Evolutionary conservation across 2,113 vertebrate species (phyloP).

Genomic region (Chamaea fasciata): DNA sequence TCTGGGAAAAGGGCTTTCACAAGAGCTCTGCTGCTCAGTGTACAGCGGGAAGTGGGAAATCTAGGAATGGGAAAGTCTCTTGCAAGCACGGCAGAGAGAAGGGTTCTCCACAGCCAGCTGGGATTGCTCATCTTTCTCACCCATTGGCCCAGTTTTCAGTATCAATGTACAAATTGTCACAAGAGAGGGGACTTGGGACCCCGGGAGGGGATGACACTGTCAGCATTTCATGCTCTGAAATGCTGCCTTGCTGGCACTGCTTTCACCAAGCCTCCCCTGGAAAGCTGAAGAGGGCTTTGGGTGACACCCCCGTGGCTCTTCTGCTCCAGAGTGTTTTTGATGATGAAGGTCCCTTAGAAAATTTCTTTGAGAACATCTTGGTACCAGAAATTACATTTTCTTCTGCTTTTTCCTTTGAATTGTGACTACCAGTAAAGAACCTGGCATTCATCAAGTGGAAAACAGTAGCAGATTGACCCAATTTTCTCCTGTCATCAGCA

Average conservation of each 20-base stretch:
- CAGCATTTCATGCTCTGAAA: neutral
- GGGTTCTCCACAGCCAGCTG: too few species aligned
- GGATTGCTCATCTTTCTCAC: too few species aligned
- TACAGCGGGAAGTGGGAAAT: too few species aligned
- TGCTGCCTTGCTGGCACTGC: neutral
- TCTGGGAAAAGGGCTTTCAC: neutral
- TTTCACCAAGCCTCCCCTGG: neutral
- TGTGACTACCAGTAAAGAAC: neutral
- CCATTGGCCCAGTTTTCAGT: too few species aligned
- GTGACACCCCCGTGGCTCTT: rapidly evolving
- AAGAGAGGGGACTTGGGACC: too few species aligned
- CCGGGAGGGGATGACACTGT: too few species aligned
- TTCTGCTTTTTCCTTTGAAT: neutral
- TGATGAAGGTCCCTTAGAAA: neutral
- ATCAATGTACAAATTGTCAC: too few species aligned
- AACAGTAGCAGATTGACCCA: neutral
- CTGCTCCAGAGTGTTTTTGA: neutral
- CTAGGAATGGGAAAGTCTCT: too few species aligned
- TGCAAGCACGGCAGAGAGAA: too few species aligned
- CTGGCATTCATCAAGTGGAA: neutral
- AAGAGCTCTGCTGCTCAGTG: neutral
- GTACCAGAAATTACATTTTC: neutral
- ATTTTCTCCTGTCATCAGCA: neutral
- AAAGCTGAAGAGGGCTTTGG: neutral
- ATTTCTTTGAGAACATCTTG: neutral